Conservation (phyloP, 2,113 vertebrate species). For the Corapipo altera region DNA sequence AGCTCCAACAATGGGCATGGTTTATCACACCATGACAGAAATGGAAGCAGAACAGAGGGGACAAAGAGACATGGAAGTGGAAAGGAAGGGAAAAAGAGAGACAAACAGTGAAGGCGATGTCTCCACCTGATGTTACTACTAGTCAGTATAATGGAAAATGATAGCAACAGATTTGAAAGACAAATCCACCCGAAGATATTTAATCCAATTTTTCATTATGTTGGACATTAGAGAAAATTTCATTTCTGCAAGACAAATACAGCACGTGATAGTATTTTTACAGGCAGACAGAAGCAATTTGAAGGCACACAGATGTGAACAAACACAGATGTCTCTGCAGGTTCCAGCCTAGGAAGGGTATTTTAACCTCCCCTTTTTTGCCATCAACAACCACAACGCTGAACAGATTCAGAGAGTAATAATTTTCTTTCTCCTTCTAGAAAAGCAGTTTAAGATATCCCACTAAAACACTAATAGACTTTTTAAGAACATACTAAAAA, state of each 20-base stretch:
- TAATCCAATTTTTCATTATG: conserved; percentile 27
- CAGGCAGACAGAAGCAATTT: background rate
- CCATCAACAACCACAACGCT: background rate
- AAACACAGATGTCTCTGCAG: background rate
- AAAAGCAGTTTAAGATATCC: background rate
- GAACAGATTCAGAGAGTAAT: background rate
- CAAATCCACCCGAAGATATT: background rate
- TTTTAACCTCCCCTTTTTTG: background rate
- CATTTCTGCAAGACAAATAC: conserved; percentile 15
- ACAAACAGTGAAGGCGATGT: background rate
- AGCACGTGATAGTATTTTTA: background rate
- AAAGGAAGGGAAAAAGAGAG: background rate
- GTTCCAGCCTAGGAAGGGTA: background rate
- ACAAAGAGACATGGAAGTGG: background rate
- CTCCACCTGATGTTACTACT: background rate
- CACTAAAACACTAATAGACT: background rate
- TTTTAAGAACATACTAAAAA: background rate
- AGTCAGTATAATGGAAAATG: background rate
- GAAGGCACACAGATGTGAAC: background rate
- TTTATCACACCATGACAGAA: background rate
- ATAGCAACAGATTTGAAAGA: conserved; percentile 16
- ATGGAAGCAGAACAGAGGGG: background rate
- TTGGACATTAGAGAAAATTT: conserved; percentile 19
- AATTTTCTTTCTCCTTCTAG: background rate
- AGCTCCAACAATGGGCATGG: background rate